Conservation (phyloP, 1,140 invertebrate species). For the Probaryconus sp. region DNA sequence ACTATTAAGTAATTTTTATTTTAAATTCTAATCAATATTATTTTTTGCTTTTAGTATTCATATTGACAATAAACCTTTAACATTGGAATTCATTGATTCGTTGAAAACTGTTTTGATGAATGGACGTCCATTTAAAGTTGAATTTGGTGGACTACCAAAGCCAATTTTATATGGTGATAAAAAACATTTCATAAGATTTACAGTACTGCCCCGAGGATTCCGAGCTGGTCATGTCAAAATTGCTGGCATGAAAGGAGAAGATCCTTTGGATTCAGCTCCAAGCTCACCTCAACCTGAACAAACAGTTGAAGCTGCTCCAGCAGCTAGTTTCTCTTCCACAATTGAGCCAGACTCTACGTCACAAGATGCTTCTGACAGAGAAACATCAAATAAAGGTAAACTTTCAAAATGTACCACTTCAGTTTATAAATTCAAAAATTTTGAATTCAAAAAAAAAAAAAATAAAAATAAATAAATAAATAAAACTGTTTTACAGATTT, state of each 20-base stretch:
- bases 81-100: conserved; percentile 88
- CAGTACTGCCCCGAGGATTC: conserved; percentile 87
- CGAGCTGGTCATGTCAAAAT: conserved; percentile 84
- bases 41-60: conserved; percentile 78
- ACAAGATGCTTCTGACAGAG: conserved; percentile 72
- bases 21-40: conserved; percentile 15
- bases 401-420: too few species aligned
- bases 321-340: conserved; percentile 13
- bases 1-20: too few species aligned
- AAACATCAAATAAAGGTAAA: too few species aligned
- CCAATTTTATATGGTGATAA: conserved; percentile 88
- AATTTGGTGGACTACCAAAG: conserved; percentile 95
- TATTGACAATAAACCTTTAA: conserved; percentile 86
- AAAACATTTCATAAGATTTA: conserved; percentile 90
- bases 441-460: too few species aligned
- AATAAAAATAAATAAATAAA: conserved; percentile 17
- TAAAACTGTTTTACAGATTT: conserved; percentile 62
- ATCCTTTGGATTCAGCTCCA: conserved; percentile 67
- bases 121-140: conserved; percentile 88
- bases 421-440: too few species aligned
- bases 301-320: conserved; percentile 50
- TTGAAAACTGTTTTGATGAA: conserved; percentile 89
- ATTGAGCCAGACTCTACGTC: conserved; percentile 71
- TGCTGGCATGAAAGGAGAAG: conserved; percentile 82
- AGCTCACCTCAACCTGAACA: conserved; percentile 46